Evolutionary conservation across 2,888 invertebrate species (phyloP).

Genomic region (Selenia dentaria): DNA sequence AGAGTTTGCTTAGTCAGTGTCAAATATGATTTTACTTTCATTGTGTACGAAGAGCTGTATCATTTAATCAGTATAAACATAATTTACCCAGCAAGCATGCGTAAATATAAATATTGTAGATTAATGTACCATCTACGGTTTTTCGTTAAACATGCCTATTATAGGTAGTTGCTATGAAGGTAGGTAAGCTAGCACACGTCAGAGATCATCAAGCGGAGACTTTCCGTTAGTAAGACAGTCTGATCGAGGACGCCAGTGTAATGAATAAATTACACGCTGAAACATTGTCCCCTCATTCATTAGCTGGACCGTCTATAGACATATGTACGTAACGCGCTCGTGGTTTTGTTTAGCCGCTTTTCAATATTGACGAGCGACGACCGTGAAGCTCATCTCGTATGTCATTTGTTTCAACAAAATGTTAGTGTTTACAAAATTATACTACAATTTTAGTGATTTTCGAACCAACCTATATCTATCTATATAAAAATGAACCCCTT

Average conservation of each 20-base stretch:
- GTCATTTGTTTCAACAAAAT: constrained; percentile 36
- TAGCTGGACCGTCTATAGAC: constrained; percentile 63
- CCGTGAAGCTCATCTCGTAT: constrained; percentile 54
- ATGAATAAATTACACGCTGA: constrained; percentile 85
- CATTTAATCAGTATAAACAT: constrained; percentile 6
- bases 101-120: background rate
- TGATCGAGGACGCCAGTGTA: constrained; percentile 81
- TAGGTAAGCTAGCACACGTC: constrained; percentile 38
- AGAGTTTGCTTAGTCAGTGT: too few species aligned
- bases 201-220: constrained; percentile 70
- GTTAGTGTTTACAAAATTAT: background rate
- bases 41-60: too few species aligned
- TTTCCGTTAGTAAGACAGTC: constrained; percentile 67
- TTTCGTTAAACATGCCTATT: constrained; percentile 32
- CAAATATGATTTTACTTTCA: too few species aligned
- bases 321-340: constrained; percentile 46
- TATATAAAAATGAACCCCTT: too few species aligned
- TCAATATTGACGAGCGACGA: constrained; percentile 51
- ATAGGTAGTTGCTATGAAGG: too few species aligned
- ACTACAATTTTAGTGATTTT: too few species aligned
- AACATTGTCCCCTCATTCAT: constrained; percentile 80
- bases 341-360: constrained; percentile 43
- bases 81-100: constrained; percentile 2
- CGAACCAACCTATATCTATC: too few species aligned
- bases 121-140: background rate